A percentile compares a stretch with the other conserved stretches of the same genome.
phyloP scores from a whole-genome alignment of 2,113 vertebrate genomes.

The Lucifuga dentata region DNA sequence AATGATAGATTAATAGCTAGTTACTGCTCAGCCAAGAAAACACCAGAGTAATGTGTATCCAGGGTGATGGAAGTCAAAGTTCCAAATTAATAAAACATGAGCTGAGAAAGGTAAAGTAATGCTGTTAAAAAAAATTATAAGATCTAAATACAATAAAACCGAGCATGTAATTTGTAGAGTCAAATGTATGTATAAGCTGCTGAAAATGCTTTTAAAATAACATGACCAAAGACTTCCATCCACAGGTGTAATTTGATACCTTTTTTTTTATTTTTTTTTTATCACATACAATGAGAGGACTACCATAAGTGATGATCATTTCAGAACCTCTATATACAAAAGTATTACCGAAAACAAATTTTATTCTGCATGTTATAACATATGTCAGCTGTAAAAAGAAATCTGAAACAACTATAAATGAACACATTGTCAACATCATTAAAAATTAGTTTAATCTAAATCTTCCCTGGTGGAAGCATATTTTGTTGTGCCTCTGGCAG shows the following conservation, averaged over 20 bases:
- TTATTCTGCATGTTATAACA: no score
- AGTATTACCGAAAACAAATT: no score
- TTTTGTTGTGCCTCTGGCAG: conserved; percentile 46
- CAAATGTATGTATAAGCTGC: background rate
- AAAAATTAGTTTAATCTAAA: conserved; percentile 49
- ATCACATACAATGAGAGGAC: no score
- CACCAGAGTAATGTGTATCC: conserved; percentile 25
- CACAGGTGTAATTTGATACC: no score
- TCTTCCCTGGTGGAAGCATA: conserved; percentile 43
- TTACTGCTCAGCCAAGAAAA: conserved; percentile 55
- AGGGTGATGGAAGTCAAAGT: conserved; percentile 36
- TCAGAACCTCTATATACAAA: no score
- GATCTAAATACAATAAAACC: conserved; percentile 15
- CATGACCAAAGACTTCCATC: no score
- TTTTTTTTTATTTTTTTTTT: no score
- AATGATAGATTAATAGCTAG: conserved; percentile 73
- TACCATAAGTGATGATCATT: no score
- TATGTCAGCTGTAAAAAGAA: background rate
- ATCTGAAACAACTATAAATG: background rate
- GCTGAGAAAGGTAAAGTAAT: conserved; percentile 4
- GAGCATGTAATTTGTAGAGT: background rate
- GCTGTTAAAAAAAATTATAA: conserved; percentile 15
- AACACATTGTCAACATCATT: conserved; percentile 45
- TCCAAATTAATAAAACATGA: conserved; percentile 63
- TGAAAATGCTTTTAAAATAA: background rate